Evolutionary conservation across 2,888 invertebrate genomes (phyloP), one percentile per base, ranked within the genome.

Genomic region (Tenthredo scrophulariae): DNA sequence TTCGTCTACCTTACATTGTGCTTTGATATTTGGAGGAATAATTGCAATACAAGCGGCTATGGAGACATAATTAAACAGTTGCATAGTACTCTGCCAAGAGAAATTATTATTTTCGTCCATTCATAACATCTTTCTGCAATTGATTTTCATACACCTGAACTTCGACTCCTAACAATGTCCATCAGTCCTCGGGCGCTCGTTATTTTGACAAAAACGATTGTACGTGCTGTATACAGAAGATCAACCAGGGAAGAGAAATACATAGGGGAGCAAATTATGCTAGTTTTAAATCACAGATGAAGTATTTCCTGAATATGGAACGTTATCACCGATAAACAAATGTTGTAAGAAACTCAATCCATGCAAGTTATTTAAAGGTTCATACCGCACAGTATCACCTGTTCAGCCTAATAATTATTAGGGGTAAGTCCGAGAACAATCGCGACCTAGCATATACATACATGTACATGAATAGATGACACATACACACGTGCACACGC

Each of bases 271-370:
- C n/a, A n/a, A 72, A 40, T 72, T 40, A 72, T 72, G 18, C 72
- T 72, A 15, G 37, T 72, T 72, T 72, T 10, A 40, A 72, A 72
- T 72, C 40, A 72, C 72, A 72, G 72, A 72, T 37, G 70, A 37
- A 40, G 62, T 62, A 26, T 29, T 62, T 72, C 7, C 40, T 72
- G n/a, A 37, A 29, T 18, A 37, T 33, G 29, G 70, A 37, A 70
- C 13, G 18, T 70, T 37, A n/a, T n/a, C 15, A 37, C 33, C 29
- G 10, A 72, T 13, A 18, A 29, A 29, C n/a, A 37, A n/a, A 37
- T 37, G 9, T 50, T 50, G n/a, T 54, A n/a, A 40, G n/a, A 72
- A 72, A 29, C 46, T n/a, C 10, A 72, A 10, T 22, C 9, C 40
- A 72, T n/a, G 18, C 18, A 50, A 50, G 37, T 70, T 6, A 43